Evolutionary conservation across 2,888 invertebrate genomes (phyloP).

Genomic region (Athripsodes cinereus): DNA sequence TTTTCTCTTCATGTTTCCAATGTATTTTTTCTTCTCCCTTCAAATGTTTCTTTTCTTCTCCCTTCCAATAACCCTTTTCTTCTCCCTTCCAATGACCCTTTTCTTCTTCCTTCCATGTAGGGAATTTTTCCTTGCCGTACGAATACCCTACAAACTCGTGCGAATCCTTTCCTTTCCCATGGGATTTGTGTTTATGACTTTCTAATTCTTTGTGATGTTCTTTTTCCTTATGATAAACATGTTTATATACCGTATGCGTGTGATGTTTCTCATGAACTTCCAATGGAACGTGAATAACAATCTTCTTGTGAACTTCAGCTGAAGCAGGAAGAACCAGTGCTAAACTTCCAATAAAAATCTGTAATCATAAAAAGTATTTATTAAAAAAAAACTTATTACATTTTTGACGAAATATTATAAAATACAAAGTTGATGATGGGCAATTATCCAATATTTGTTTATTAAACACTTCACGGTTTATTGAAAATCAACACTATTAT

Average conservation of each 20-base stretch:
- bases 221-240: constrained; percentile 3
- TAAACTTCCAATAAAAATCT: constrained; percentile 4
- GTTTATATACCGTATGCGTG: constrained; percentile 10
- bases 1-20: not conserved
- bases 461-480: too few relatives aligned
- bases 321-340: not conserved
- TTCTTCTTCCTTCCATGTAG: constrained; percentile 1
- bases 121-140: not conserved
- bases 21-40: not conserved
- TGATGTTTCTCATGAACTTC: constrained; percentile 6
- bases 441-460: too few relatives aligned
- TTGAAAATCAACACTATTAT: too few relatives aligned
- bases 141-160: constrained; percentile 2
- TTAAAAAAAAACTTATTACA: not conserved
- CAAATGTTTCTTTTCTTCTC: not conserved
- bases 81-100: not conserved
- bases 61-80: constrained; percentile 4
- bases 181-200: constrained; percentile 3
- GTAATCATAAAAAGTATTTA: constrained; percentile 2
- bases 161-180: not conserved
- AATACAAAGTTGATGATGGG: too few relatives aligned
- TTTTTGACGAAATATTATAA: too few relatives aligned
- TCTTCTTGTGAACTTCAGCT: constrained; percentile 7
- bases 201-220: constrained; percentile 4
- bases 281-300: constrained; percentile 10